Conservation (phyloP, 1,140 invertebrate species). For the Diuraphis noxia region DNA sequence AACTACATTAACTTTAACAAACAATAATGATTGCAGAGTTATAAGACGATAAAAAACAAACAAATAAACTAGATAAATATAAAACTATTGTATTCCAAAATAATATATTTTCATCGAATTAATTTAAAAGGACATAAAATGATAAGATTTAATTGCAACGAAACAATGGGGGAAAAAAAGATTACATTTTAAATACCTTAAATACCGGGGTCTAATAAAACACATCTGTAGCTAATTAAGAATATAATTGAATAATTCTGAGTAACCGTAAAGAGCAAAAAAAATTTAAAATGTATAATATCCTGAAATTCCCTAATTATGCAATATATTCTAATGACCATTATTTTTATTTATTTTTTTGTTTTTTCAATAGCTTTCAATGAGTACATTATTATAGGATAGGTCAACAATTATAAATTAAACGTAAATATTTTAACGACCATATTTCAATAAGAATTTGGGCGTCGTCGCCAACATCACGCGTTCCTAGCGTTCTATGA, state of each 20-base stretch:
- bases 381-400: too few relatives aligned
- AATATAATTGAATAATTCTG: background rate
- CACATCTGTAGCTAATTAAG: conserved; percentile 4
- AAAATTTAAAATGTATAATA: background rate
- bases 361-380: too few relatives aligned
- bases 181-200: background rate
- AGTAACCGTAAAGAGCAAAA: background rate
- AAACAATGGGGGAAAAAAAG: background rate
- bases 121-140: background rate
- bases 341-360: too few relatives aligned
- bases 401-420: too few relatives aligned
- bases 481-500: background rate
- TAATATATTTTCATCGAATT: background rate
- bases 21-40: background rate
- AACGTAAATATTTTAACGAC: too few relatives aligned
- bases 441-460: background rate
- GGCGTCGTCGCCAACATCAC: background rate
- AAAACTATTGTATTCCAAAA: background rate
- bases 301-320: background rate
- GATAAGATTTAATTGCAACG: background rate
- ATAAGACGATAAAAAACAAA: background rate
- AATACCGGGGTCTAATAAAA: background rate
- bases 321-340: background rate
- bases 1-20: background rate
- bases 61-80: background rate